A percentile compares a stretch with the other conserved stretches of the same genome.
These are phyloP conservation scores for Trinectes maculatus DNA, from an alignment of 2,113 vertebrate species.

Conservation along the genomic window DNA sequence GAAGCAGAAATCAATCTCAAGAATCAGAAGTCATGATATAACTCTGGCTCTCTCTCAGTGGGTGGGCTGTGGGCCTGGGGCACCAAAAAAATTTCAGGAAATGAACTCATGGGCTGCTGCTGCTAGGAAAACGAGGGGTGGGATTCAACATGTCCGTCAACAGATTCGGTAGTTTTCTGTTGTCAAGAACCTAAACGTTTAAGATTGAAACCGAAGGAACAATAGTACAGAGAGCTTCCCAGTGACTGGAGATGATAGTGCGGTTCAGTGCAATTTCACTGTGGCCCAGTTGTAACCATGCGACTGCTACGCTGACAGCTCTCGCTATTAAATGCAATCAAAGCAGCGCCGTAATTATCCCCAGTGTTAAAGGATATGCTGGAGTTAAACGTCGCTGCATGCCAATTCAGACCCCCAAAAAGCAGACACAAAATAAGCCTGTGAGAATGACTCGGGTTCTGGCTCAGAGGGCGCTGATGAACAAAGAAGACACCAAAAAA, in stretches of 20 bases:
- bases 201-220: constrained; percentile 1
- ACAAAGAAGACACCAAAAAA: constrained; percentile 25
- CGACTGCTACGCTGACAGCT: constrained; percentile 58
- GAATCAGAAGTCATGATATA: constrained; percentile 35
- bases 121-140: constrained; percentile 38
- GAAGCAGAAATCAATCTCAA: constrained; percentile 31
- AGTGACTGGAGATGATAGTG: constrained; percentile 49
- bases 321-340: constrained; percentile 67
- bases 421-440: constrained; percentile 41
- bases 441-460: constrained; percentile 37
- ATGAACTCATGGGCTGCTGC: constrained; percentile 40
- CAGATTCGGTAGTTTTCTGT: too few species aligned
- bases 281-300: constrained; percentile 60
- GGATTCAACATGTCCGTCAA: constrained; percentile 3
- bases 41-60: constrained; percentile 36
- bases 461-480: constrained; percentile 61
- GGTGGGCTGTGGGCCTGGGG: constrained; percentile 68
- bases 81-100: constrained; percentile 50
- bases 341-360: constrained; percentile 63
- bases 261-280: constrained; percentile 56
- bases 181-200: constrained; percentile 10
- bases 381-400: constrained; percentile 60
- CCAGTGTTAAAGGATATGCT: constrained; percentile 54
- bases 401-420: constrained; percentile 28
- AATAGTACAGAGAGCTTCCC: constrained; percentile 20